These are phyloP conservation scores for Caenorhabditis sp. DNA, from an alignment of 2,888 invertebrate species.

Conservation along the genomic window DNA sequence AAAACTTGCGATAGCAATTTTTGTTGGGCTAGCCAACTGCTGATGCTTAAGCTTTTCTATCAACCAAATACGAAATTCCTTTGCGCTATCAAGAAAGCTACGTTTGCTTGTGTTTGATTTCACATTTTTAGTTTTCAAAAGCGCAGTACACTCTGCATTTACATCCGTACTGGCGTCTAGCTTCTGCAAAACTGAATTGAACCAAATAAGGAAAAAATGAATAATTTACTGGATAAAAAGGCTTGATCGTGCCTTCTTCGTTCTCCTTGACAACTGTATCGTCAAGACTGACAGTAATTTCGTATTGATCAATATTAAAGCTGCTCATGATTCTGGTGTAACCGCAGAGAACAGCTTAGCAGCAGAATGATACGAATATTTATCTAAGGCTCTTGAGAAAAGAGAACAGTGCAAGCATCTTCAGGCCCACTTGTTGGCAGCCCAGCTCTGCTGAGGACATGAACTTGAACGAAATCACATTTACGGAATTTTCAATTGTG, in stretches of 20 bases:
- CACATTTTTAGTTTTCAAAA: too few species aligned
- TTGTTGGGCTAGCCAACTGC: conserved; percentile 35
- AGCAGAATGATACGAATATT: not conserved
- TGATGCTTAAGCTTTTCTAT: conserved; percentile 35
- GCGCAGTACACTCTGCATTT: conserved; percentile 4
- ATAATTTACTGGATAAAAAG: conserved; percentile 12
- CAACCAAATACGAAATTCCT: conserved; percentile 56
- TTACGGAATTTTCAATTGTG: too few species aligned
- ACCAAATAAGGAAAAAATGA: not conserved
- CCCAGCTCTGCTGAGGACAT: too few species aligned
- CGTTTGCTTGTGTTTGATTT: too few species aligned
- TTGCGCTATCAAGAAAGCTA: too few species aligned
- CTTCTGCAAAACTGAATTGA: too few species aligned
- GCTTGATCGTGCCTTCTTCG: conserved; percentile 18
- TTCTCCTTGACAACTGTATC: conserved; percentile 16
- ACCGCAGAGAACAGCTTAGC: not conserved
- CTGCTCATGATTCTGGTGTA: conserved; percentile 30
- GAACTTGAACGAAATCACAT: too few species aligned
- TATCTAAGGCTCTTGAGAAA: not conserved
- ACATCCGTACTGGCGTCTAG: too few species aligned
- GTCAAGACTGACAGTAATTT: conserved; percentile 44
- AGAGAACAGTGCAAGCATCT: too few species aligned
- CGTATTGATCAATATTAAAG: conserved; percentile 60
- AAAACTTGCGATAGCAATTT: conserved; percentile 53
- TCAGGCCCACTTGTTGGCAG: too few species aligned